phyloP scores from a whole-genome alignment of 2,113 vertebrate species.

The Chlorodrepanis virens region DNA sequence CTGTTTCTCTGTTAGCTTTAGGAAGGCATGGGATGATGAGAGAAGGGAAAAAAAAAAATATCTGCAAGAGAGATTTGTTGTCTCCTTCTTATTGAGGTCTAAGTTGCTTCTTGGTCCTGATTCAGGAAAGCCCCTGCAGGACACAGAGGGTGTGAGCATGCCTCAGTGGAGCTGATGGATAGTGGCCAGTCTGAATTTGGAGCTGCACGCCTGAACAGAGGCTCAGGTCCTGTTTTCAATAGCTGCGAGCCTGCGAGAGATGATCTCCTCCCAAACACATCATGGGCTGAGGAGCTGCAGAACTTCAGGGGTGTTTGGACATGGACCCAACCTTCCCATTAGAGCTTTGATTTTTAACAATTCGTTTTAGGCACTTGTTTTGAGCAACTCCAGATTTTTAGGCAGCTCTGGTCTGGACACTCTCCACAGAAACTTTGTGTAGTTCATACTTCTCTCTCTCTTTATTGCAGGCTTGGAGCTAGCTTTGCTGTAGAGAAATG shows the following conservation, averaged over 20 bases:
- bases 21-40: accelerated
- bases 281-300: not conserved
- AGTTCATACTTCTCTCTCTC: not conserved
- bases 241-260: not conserved
- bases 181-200: not conserved
- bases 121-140: slow-evolving; percentile 3
- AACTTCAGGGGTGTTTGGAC: not conserved
- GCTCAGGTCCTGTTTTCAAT: not conserved
- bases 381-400: not conserved
- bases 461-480: not conserved
- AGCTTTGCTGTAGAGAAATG: not conserved
- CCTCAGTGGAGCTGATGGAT: not conserved
- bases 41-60: not conserved
- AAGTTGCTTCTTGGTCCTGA: not conserved
- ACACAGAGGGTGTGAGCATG: not conserved
- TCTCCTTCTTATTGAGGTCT: not conserved
- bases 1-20: slow-evolving; percentile 6
- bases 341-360: not conserved
- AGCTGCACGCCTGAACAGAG: not conserved
- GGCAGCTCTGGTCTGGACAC: not conserved
- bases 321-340: not conserved
- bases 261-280: not conserved
- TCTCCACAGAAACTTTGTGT: not conserved
- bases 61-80: not conserved
- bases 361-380: not conserved